Evolutionary conservation across 1,140 invertebrate genomes (phyloP).

Genomic region (Oncopodura yosiiana): DNA sequence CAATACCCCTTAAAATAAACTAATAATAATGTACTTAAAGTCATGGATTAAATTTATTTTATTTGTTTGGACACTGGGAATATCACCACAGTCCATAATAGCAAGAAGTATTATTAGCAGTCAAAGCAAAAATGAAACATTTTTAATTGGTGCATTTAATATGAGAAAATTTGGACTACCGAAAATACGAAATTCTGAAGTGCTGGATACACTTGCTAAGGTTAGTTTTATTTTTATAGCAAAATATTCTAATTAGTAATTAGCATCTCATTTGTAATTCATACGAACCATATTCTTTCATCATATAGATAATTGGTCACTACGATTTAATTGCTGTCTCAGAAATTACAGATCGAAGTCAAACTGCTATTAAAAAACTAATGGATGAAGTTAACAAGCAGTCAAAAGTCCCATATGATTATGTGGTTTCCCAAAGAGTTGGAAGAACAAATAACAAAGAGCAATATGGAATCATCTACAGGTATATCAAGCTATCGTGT

Average conservation of each 20-base stretch:
- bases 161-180: conserved; percentile 6
- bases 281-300: neutral
- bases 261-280: too few relatives aligned
- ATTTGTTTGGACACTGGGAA: too few relatives aligned
- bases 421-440: conserved; percentile 10
- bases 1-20: too few relatives aligned
- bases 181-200: conserved; percentile 4
- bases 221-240: neutral
- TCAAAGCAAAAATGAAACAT: too few relatives aligned
- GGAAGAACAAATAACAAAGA: conserved; percentile 18
- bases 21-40: too few relatives aligned
- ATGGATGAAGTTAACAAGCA: conserved; percentile 7
- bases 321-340: conserved; percentile 28
- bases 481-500: neutral
- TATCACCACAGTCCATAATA: too few relatives aligned
- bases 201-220: conserved; percentile 4
- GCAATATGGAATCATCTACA: conserved; percentile 19
- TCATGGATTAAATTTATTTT: too few relatives aligned
- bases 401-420: neutral
- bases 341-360: conserved; percentile 22
- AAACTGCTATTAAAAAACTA: conserved; percentile 14
- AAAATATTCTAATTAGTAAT: too few relatives aligned
- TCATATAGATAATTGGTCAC: conserved; percentile 15
- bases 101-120: too few relatives aligned
- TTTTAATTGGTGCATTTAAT: conserved; percentile 14